phyloP scores from a whole-genome alignment of 2,888 invertebrate species.

The Smittia aterrima region DNA sequence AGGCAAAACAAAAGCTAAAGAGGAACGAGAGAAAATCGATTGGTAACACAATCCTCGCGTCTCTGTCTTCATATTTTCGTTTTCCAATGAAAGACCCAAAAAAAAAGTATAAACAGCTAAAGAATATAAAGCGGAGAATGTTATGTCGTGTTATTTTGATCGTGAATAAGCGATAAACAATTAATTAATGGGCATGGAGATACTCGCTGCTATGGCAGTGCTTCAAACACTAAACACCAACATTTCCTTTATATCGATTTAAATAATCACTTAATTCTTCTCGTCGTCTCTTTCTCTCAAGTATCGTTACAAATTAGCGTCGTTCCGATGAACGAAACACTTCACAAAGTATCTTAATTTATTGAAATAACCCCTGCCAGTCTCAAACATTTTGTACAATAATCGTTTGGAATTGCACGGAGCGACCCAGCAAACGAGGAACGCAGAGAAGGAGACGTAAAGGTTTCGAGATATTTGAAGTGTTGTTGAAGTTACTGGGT shows the following conservation, averaged over 20 bases:
- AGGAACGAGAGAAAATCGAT: conserved; percentile 29
- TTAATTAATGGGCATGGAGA: conserved; percentile 40
- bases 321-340: not conserved
- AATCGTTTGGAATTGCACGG: too few relatives aligned
- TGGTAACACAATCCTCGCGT: conserved; percentile 35
- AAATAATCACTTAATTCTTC: conserved; percentile 22
- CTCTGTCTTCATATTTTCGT: not conserved
- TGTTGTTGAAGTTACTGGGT: too few relatives aligned
- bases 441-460: too few relatives aligned
- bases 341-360: conserved; percentile 23
- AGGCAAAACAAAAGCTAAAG: conserved; percentile 19
- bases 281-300: conserved; percentile 6
- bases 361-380: conserved; percentile 22
- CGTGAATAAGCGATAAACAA: conserved; percentile 41
- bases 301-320: conserved; percentile 20
- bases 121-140: conserved; percentile 24
- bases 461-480: too few relatives aligned
- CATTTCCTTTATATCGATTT: not conserved
- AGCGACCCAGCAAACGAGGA: too few relatives aligned
- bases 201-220: conserved; percentile 27
- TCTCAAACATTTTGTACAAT: not conserved
- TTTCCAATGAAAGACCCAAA: conserved; percentile 28
- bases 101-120: not conserved
- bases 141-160: conserved; percentile 39
- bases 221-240: conserved; percentile 26